phyloP scores from a whole-genome alignment of 2,797 vertebrate species.

The Aphelocoma californica region DNA sequence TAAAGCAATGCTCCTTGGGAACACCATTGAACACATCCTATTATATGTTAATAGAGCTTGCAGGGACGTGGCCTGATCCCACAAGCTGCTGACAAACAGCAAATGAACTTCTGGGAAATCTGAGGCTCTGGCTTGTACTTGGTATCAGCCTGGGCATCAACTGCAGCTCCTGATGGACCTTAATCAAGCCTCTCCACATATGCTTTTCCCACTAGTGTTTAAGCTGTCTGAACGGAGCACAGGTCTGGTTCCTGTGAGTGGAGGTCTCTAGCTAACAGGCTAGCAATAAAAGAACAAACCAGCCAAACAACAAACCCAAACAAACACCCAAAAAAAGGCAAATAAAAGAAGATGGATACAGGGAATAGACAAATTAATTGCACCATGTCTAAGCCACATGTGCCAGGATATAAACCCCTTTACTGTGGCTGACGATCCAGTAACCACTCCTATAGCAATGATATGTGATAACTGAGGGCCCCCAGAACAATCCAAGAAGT shows the following conservation, averaged over 20 bases:
- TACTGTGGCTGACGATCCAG: not conserved
- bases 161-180: not conserved
- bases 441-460: not conserved
- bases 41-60: not conserved
- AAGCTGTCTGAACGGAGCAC: not conserved
- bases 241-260: not conserved
- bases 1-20: not conserved
- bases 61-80: not conserved
- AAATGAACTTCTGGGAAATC: not conserved
- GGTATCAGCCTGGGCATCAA: not conserved
- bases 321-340: not conserved
- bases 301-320: not conserved
- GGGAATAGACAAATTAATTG: not conserved
- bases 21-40: not conserved
- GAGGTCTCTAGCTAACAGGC: not conserved
- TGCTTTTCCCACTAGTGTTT: not conserved
- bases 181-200: not conserved
- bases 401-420: not conserved
- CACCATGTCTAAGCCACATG: not conserved
- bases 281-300: not conserved
- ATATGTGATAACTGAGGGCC: not conserved
- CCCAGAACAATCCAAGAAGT: not conserved
- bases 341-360: not conserved
- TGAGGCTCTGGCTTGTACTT: not conserved
- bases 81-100: not conserved